Conservation (phyloP, 2,113 vertebrate genomes). For the Zapus hudsonius region DNA sequence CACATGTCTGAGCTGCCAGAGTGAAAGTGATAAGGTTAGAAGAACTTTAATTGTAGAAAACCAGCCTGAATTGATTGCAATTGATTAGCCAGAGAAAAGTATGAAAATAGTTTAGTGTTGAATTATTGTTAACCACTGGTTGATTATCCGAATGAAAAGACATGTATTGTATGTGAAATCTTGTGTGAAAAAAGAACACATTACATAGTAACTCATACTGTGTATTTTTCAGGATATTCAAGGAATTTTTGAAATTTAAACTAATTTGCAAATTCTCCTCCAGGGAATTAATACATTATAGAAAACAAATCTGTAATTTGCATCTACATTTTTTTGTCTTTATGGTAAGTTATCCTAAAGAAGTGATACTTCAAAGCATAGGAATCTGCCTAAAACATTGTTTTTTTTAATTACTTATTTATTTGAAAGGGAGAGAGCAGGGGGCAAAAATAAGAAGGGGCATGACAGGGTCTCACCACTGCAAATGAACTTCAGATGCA, state of each 20-base stretch:
- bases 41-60: slow-evolving; percentile 48
- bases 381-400: background rate
- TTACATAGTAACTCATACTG: background rate
- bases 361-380: slow-evolving; percentile 36
- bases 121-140: slow-evolving; percentile 43
- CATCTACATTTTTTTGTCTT: slow-evolving; percentile 10
- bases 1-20: background rate
- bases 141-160: slow-evolving; percentile 32
- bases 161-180: background rate
- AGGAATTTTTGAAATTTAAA: background rate
- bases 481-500: too few species aligned
- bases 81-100: slow-evolving; percentile 55
- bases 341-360: slow-evolving; percentile 20
- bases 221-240: background rate
- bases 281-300: slow-evolving; percentile 5
- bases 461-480: too few species aligned
- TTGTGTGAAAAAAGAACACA: slow-evolving; percentile 1
- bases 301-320: slow-evolving; percentile 35
- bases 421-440: too few species aligned
- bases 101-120: background rate
- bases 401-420: too few species aligned
- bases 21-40: slow-evolving; percentile 9
- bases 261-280: background rate
- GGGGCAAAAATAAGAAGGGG: too few species aligned
- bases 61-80: background rate